Evolutionary conservation across 2,113 vertebrate genomes (phyloP), one percentile per base, ranked within the genome.

Genomic region (Rattus rattus): DNA sequence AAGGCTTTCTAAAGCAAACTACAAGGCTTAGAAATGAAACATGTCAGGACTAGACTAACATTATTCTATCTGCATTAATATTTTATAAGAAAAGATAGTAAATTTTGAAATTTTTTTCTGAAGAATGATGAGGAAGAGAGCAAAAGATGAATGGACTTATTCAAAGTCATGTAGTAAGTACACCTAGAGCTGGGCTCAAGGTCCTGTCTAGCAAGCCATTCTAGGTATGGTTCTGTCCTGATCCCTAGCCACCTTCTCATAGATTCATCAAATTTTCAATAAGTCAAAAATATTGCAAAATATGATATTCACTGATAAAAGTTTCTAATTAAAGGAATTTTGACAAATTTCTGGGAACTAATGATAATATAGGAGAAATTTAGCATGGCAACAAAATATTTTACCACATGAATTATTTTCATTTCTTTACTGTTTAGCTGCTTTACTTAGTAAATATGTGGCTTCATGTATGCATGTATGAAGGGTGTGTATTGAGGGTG

Each of bases 1-100:
- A 97, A 54, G 94, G 33, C 30, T 77, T 47, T 96, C 93, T 76
- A 97, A 93, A 95, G 28, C 0, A 39, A 6, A 85, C 75, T 84
- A 56, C 26, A 43, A 92, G 39, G 90, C 52, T 96, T 79, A 3
- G 28, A 87, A 97, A 96, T 80, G 63, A 88, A 94, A 85, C 36
- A 80, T 43, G 88, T 54, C 79, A 79, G 43, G 76, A 95, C 12
- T 22, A 72, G 26, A 79, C 7, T 91, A 63, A 76, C 90, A 59
- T 87, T 3, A 92, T 43, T 89, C 28, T 61, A 77, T 86, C 73
- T 88, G 8, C 10, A 63, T 52, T 73, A 81, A 19, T 1, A 26
- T 83, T 83, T 86, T 88, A 65, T 65, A 26, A 65, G 24, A 65
- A 65, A 65, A 28, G 63, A 65, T 28, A 65, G 24, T 11, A 11